Evolutionary conservation across 2,797 vertebrate species (phyloP), one percentile per base, ranked within the genome.

Genomic region (Champsocephalus gunnari): DNA sequence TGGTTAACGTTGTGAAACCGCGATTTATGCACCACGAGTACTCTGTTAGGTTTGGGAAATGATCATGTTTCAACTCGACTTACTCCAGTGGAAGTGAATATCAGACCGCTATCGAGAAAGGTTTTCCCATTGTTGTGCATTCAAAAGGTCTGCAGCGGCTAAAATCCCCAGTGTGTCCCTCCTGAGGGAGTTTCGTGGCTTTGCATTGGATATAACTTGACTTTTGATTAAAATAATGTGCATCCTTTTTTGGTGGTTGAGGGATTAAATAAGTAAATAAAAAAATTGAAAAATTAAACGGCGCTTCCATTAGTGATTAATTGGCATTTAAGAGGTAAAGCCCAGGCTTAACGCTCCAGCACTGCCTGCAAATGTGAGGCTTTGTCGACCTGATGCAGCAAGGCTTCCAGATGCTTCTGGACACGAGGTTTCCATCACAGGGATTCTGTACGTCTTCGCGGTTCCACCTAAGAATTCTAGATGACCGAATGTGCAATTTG

Each of bases 281-380:
- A 28, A 28, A 24, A 63, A n/a, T 47, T 10, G 3, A 13, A 21
- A 13, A 34, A 57, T 63, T 64, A 67, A 64, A 64, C 55, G 62
- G 53, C 61, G 11, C 51, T 55, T 72, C 75, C 60, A 32, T 21
- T 7, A 38, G 73, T 87, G 84, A 88, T 93, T 92, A 91, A 92
- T 91, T 89, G 89, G 79, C 78, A 78, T 89, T 89, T 87, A 87
- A 81, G 77, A 81, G 67, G 83, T 80, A 89, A 91, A 91, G 79
- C 80, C 80, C 53, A 5, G 21, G 76, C 82, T 92, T 91, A 90
- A 75, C 76, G 81, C 67, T 49, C 12, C 58, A 71, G 83, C 82
- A 83, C 68, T 75, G 71, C 79, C 66, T 81, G 58, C 80, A 80
- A 83, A 85, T 74, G 62, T 9, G 5, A 60, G 58, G 86, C 88